A percentile compares a stretch with the other conserved stretches of the same genome.
Evolutionary conservation across 2,797 vertebrate genomes (phyloP).

Genomic region (Ctenosaura bakeri): DNA sequence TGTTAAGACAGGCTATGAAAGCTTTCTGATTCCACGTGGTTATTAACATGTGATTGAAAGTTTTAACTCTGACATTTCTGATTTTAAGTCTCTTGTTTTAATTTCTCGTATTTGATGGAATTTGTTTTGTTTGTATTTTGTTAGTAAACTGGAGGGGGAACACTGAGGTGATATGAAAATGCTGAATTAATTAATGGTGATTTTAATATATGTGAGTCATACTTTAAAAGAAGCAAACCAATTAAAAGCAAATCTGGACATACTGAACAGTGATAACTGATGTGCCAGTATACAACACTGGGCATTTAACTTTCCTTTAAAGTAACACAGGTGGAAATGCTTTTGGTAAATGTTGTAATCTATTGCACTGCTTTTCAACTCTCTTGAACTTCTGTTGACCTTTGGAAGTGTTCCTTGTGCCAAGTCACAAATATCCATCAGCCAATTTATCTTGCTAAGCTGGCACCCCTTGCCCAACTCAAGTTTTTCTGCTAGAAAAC

Average conservation of each 20-base stretch:
- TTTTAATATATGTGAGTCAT: neutral
- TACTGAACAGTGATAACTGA: neutral
- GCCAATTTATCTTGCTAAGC: neutral
- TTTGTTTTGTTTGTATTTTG: neutral
- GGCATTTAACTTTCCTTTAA: neutral
- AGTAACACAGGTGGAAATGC: neutral
- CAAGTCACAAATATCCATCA: neutral
- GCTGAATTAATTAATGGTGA: neutral
- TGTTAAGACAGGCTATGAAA: neutral
- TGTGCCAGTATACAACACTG: neutral
- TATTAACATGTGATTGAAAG: neutral
- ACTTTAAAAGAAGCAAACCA: neutral
- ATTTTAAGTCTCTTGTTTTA: neutral
- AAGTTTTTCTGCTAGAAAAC: neutral
- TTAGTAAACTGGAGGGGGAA: too few species aligned
- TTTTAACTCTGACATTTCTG: neutral
- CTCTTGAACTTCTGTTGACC: neutral
- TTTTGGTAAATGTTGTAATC: neutral
- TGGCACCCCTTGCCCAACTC: too few species aligned
- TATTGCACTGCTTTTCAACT: neutral
- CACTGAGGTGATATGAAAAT: neutral
- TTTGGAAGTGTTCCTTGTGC: neutral
- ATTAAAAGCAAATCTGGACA: neutral
- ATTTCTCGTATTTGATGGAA: neutral
- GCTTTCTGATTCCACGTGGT: too few species aligned